phyloP scores from a whole-genome alignment of 2,113 vertebrate genomes.

The Syngnathus floridae region DNA sequence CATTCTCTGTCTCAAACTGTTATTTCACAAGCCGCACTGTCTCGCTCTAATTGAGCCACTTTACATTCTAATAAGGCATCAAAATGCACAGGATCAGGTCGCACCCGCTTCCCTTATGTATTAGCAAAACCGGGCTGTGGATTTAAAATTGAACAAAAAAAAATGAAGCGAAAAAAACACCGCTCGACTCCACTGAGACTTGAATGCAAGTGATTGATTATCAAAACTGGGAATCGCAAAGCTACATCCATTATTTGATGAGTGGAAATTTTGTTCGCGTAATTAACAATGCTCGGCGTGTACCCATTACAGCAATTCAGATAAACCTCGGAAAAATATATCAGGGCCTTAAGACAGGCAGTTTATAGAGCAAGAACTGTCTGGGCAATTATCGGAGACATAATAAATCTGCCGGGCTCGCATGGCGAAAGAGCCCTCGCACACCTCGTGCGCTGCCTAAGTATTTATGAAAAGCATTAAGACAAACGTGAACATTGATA shows the following conservation, averaged over 20 bases:
- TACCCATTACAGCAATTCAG: conserved; percentile 53
- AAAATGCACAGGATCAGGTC: conserved; percentile 83
- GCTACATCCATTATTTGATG: conserved; percentile 92
- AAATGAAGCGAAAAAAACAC: conserved; percentile 38
- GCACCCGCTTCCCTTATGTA: conserved; percentile 81
- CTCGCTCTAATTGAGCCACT: conserved; percentile 78
- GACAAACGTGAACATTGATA: neutral
- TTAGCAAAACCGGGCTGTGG: conserved; percentile 92
- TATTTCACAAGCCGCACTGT: conserved; percentile 70
- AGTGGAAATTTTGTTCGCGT: conserved; percentile 93
- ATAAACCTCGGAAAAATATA: conserved; percentile 28
- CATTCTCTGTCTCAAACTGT: conserved; percentile 42
- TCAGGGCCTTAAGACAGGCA: conserved; percentile 73
- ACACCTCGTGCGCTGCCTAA: neutral
- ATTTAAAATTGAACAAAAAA: conserved; percentile 71
- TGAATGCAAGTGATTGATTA: conserved; percentile 97
- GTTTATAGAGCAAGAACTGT: conserved; percentile 54
- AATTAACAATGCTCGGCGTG: conserved; percentile 91
- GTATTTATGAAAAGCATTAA: conserved; percentile 1
- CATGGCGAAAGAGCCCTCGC: neutral
- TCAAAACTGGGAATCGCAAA: conserved; percentile 99
- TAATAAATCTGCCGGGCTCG: conserved; percentile 38
- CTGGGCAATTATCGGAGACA: conserved; percentile 67
- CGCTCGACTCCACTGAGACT: conserved; percentile 94
- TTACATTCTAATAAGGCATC: conserved; percentile 82